Evolutionary conservation across 2,113 vertebrate species (phyloP).

Genomic region (Ornithorhynchus anatinus): DNA sequence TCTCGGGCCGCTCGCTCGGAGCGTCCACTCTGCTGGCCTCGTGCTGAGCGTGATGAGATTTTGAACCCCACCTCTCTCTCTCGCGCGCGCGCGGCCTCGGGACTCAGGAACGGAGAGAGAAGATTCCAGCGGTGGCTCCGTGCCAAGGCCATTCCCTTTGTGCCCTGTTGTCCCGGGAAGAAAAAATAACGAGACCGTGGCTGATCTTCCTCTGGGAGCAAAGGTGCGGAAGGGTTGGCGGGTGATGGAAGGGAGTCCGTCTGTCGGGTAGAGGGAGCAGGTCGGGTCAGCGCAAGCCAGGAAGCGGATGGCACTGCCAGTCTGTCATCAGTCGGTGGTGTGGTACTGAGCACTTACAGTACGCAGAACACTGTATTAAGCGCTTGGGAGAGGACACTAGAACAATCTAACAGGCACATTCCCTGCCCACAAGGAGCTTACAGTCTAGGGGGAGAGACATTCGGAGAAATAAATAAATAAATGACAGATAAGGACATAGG

Average conservation of each 20-base stretch:
- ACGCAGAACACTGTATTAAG: too few species aligned
- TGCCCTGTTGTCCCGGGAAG: neutral
- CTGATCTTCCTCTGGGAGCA: neutral
- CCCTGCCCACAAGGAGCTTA: too few species aligned
- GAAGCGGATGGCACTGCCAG: too few species aligned
- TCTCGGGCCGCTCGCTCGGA: conserved; percentile 4
- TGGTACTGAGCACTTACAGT: too few species aligned
- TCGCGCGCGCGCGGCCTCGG: neutral
- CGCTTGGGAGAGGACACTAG: too few species aligned
- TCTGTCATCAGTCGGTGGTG: too few species aligned
- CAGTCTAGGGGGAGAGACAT: too few species aligned
- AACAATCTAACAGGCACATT: too few species aligned
- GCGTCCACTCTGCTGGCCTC: neutral
- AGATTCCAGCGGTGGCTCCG: neutral
- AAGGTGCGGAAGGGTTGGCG: neutral
- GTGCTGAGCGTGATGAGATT: conserved; percentile 6
- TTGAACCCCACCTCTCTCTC: neutral
- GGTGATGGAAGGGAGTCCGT: neutral
- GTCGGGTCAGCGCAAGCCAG: too few species aligned
- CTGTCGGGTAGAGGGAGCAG: too few species aligned
- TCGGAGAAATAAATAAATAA: too few species aligned
- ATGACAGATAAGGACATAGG: too few species aligned
- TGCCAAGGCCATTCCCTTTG: neutral
- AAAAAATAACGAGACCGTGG: neutral
- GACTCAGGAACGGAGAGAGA: neutral